These are phyloP conservation scores for Trachythela sp. DNA, from an alignment of 64 coral and sea anemone genomes.

Conservation along the genomic window DNA sequence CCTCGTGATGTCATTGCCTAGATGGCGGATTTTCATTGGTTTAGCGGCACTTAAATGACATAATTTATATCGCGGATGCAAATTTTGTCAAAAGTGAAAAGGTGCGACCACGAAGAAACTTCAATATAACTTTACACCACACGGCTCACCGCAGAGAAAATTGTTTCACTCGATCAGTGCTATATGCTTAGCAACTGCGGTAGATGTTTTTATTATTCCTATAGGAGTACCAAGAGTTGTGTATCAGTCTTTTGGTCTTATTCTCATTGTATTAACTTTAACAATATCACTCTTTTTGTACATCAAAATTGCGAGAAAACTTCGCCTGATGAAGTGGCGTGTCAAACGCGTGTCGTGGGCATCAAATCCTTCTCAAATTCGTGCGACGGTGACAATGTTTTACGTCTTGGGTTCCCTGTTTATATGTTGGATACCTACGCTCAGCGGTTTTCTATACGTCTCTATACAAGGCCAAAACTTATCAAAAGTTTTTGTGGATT, in stretches of 20 bases:
- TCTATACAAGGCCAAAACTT: not conserved
- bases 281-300: not conserved
- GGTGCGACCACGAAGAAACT: no score
- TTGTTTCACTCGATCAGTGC: not conserved
- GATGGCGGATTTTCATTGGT: no score
- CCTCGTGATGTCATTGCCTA: no score
- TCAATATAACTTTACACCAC: no score
- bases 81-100: no score
- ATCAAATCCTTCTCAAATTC: not conserved
- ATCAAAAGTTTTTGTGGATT: constrained; percentile 22
- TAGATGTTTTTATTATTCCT: not conserved
- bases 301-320: not conserved
- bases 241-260: not conserved
- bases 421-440: not conserved
- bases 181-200: not conserved
- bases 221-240: not conserved
- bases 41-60: no score
- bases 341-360: not conserved
- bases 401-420: constrained; percentile 6
- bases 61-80: no score
- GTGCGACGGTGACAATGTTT: not conserved
- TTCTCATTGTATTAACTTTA: not conserved
- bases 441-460: not conserved
- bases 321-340: not conserved
- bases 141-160: not conserved